A percentile compares a stretch with the other conserved stretches of the same genome.
Conservation (phyloP, 1,140 invertebrate species). For the Cydia amplana region DNA sequence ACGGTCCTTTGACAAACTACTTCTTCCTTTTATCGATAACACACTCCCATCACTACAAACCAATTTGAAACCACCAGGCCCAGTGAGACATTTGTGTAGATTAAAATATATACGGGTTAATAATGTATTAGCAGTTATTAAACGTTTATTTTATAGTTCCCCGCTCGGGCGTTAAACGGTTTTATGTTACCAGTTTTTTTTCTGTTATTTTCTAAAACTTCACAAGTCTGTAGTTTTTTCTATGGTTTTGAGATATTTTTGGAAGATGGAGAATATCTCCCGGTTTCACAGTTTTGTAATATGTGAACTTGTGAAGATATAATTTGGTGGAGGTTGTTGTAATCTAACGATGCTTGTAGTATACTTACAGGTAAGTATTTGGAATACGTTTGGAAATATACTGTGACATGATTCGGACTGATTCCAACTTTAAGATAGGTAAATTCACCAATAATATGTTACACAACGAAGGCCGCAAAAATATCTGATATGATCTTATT, state of each 20-base stretch:
- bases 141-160: constrained; percentile 45
- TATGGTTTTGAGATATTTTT: not conserved
- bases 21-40: constrained; percentile 1
- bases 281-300: constrained; percentile 37
- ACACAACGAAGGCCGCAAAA: too few relatives aligned
- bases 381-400: not conserved
- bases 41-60: not conserved
- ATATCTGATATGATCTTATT: too few relatives aligned
- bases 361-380: too few relatives aligned
- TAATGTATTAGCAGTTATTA: constrained; percentile 62
- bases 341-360: not conserved
- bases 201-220: not conserved
- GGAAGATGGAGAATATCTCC: not conserved
- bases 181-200: constrained; percentile 33
- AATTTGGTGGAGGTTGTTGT: not conserved
- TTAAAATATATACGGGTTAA: constrained; percentile 66
- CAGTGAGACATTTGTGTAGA: constrained; percentile 66
- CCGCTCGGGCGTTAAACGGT: constrained; percentile 33
- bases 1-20: too few relatives aligned
- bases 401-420: not conserved
- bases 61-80: not conserved
- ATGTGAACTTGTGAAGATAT: constrained; percentile 39
- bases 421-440: too few relatives aligned
- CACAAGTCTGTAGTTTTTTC: not conserved
- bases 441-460: too few relatives aligned